Conservation (phyloP, 2,113 vertebrate species). For the Pteruthius melanotis region DNA sequence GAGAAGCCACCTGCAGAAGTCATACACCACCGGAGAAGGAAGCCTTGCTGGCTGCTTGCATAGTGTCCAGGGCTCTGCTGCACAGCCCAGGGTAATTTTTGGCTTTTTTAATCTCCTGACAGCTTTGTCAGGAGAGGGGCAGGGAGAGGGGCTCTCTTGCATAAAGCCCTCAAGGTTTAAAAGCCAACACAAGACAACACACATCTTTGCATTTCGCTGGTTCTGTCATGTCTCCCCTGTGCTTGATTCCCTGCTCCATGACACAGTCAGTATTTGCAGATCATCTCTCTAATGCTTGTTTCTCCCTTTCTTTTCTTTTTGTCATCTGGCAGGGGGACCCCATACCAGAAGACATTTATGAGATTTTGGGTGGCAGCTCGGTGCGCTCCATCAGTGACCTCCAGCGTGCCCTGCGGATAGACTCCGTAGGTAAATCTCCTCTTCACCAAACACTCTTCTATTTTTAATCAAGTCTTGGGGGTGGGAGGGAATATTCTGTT, state of each 20-base stretch:
- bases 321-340: slow-evolving; percentile 80
- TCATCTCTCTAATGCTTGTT: not conserved
- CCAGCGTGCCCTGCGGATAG: slow-evolving; percentile 83
- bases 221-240: rapidly evolving
- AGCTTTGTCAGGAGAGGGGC: not conserved
- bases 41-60: not conserved
- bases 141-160: not conserved
- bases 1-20: slow-evolving; percentile 57
- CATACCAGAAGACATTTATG: slow-evolving; percentile 86
- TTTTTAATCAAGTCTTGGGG: not conserved
- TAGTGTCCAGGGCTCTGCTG: not conserved
- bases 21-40: slow-evolving; percentile 20
- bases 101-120: not conserved
- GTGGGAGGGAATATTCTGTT: not conserved
- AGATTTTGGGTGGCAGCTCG: slow-evolving; percentile 83
- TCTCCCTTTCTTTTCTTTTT: slow-evolving; percentile 6
- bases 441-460: not conserved
- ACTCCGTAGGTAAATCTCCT: slow-evolving; percentile 89
- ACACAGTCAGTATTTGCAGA: not conserved
- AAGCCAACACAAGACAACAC: rapidly evolving
- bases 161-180: not conserved
- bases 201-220: rapidly evolving
- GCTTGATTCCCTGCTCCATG: not conserved
- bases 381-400: slow-evolving; percentile 89
- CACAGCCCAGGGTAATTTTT: not conserved